Conservation (phyloP, 2,113 vertebrate species). For the Salvelinus alpinus region DNA sequence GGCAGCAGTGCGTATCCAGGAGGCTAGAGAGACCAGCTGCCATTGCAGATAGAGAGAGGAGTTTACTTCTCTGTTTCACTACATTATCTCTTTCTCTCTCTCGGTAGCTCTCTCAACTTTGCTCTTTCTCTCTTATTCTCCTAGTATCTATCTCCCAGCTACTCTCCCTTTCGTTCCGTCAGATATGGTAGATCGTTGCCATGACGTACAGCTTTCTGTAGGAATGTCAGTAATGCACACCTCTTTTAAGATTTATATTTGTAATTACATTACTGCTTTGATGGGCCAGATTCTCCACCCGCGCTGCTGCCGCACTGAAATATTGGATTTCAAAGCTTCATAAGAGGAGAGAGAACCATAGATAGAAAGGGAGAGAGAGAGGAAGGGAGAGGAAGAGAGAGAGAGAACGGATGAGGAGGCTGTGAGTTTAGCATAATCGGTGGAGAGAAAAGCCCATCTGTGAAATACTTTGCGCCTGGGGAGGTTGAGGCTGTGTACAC, state of each 20-base stretch:
- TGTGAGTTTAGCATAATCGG: conserved; percentile 46
- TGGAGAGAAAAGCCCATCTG: background rate
- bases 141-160: conserved; percentile 13
- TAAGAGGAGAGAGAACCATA: conserved; percentile 34
- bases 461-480: background rate
- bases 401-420: background rate
- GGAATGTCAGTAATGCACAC: conserved; percentile 52
- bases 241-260: conserved; percentile 41
- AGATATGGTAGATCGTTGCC: conserved; percentile 18
- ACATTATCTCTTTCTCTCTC: background rate
- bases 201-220: conserved; percentile 33
- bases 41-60: background rate
- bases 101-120: background rate
- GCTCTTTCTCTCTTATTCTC: conserved; percentile 8
- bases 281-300: conserved; percentile 31
- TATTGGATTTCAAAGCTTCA: conserved; percentile 51
- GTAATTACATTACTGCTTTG: conserved; percentile 59
- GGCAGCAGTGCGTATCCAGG: background rate
- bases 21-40: background rate
- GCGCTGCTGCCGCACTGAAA: conserved; percentile 17
- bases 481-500: background rate
- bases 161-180: conserved; percentile 27
- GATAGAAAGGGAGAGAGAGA: conserved; percentile 9
- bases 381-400: background rate
- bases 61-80: background rate